A percentile compares a stretch with the other conserved stretches of the same genome.
phyloP scores from a whole-genome alignment of 2,888 invertebrate species.

The Hedya salicella region DNA sequence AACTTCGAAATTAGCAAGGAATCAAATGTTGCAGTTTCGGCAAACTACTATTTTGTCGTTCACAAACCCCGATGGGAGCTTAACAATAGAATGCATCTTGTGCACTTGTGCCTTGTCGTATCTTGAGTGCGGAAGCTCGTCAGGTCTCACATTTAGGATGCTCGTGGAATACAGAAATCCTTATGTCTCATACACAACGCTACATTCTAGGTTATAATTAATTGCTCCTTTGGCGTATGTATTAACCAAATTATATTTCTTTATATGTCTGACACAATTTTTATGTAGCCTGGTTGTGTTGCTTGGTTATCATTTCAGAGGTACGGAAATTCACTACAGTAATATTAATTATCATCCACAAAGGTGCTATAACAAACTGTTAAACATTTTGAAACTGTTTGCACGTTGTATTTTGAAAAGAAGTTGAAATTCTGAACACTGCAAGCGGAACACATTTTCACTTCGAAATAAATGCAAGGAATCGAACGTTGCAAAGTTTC shows the following conservation, averaged over 20 bases:
- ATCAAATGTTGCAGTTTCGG: slow-evolving; percentile 24
- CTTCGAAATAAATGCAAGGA: slow-evolving; percentile 16
- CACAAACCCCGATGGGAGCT: slow-evolving; percentile 52
- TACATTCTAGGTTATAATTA: slow-evolving; percentile 7
- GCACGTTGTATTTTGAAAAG: too few species aligned
- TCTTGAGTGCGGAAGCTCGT: slow-evolving; percentile 66
- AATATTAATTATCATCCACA: too few species aligned
- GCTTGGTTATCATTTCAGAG: too few species aligned
- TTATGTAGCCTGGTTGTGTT: not conserved
- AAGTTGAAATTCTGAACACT: too few species aligned
- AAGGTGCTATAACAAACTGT: too few species aligned
- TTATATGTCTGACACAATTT: not conserved
- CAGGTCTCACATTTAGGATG: slow-evolving; percentile 61
- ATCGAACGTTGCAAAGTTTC: slow-evolving; percentile 25
- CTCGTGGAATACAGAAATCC: slow-evolving; percentile 45
- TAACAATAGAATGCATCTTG: slow-evolving; percentile 60
- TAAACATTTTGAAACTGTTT: too few species aligned
- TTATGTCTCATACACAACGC: slow-evolving; percentile 46
- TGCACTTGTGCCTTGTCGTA: slow-evolving; percentile 48
- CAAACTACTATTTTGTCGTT: slow-evolving; percentile 40
- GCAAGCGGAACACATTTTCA: not conserved
- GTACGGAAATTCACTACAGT: too few species aligned
- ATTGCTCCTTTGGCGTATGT: not conserved
- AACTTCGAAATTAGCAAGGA: slow-evolving; percentile 16
- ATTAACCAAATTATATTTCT: not conserved